Evolutionary conservation across 2,797 vertebrate species (phyloP).

Genomic region (Enteromius fasciolatus): DNA sequence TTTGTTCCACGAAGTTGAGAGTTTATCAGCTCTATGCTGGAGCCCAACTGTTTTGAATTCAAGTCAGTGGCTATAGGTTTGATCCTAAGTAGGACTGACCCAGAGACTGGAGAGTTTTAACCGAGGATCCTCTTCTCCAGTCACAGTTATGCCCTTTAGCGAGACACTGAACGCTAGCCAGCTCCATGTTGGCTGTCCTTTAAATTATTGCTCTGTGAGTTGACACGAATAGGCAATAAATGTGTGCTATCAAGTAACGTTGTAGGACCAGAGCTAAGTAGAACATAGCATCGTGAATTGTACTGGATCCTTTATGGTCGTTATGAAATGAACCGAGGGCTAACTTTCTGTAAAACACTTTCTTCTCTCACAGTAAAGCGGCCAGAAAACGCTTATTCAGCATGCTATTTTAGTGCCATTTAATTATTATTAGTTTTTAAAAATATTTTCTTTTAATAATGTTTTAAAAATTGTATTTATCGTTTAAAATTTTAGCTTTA

Average conservation of each 20-base stretch:
- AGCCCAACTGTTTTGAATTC: neutral
- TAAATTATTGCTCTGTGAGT: constrained; percentile 8
- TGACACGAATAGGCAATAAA: neutral
- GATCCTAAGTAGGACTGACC: neutral
- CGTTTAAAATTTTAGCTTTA: neutral
- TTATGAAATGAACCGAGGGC: neutral
- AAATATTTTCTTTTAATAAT: neutral
- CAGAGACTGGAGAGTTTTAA: neutral
- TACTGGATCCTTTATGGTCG: neutral
- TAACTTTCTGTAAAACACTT: no score
- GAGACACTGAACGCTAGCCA: neutral
- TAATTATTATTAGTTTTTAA: neutral
- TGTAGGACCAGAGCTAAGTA: neutral
- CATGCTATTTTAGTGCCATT: neutral
- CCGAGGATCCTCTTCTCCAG: neutral
- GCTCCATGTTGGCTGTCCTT: constrained; percentile 23
- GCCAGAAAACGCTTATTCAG: neutral
- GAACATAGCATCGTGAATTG: neutral
- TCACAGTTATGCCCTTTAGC: constrained; percentile 13
- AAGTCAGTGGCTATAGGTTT: neutral
- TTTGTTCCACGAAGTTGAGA: neutral
- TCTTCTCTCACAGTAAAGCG: neutral
- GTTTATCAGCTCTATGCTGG: neutral
- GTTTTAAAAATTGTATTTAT: neutral
- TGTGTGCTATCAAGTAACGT: constrained; percentile 17